A percentile compares a stretch with the other conserved stretches of the same genome.
Conservation (phyloP, 2,797 vertebrate genomes). For the Takifugu rubripes region DNA sequence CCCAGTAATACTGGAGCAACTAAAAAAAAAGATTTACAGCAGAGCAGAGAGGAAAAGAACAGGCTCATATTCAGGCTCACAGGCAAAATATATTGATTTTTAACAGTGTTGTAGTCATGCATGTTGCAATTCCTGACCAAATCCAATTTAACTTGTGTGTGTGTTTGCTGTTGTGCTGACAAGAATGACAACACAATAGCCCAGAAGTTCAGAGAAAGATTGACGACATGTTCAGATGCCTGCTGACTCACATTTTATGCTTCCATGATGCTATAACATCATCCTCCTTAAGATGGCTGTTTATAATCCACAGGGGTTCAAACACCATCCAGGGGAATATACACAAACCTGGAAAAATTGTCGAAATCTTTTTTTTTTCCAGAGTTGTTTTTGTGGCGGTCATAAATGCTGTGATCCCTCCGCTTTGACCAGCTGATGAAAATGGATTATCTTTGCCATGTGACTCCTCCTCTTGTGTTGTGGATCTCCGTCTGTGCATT, state of each 20-base stretch:
- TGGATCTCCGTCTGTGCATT: conserved; percentile 47
- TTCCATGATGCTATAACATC: conserved; percentile 17
- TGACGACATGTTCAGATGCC: conserved; percentile 32
- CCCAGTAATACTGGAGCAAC: too few species aligned
- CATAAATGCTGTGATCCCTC: conserved; percentile 33
- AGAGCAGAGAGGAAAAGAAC: too few species aligned
- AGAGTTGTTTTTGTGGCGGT: neutral
- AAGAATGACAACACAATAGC: conserved; percentile 20
- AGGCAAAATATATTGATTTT: too few species aligned
- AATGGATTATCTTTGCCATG: conserved; percentile 57
- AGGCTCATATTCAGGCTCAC: too few species aligned
- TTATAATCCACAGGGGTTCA: conserved; percentile 28
- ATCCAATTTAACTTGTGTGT: neutral
- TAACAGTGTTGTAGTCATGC: too few species aligned
- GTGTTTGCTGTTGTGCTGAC: conserved; percentile 3
- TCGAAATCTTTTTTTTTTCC: too few species aligned
- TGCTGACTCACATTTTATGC: conserved; percentile 31
- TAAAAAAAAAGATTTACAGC: too few species aligned
- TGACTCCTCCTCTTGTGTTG: conserved; percentile 38
- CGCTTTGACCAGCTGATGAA: conserved; percentile 47
- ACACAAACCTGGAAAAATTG: too few species aligned
- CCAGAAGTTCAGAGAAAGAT: conserved; percentile 27
- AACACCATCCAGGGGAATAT: neutral
- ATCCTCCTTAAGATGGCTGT: conserved; percentile 14
- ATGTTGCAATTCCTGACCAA: too few species aligned